A percentile compares a stretch with the other conserved stretches of the same genome.
Evolutionary conservation across 1,140 invertebrate species (phyloP).

Genomic region (Eriocheir sinensis): DNA sequence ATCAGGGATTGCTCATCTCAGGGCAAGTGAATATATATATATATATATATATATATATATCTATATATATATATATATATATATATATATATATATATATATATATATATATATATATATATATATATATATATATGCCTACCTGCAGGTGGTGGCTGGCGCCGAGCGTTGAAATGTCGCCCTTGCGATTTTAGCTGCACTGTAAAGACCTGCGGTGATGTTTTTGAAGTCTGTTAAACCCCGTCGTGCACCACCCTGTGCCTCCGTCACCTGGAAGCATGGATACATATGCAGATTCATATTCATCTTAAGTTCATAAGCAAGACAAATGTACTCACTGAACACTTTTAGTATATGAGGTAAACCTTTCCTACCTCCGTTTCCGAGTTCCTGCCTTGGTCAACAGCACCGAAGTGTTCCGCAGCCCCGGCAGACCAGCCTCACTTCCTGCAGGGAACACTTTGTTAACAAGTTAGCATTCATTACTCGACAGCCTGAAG

Average conservation of each 20-base stretch:
- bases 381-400: too few relatives aligned
- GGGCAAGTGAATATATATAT: slow-evolving; percentile 26
- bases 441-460: too few relatives aligned
- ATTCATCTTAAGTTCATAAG: not conserved
- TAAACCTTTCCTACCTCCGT: too few relatives aligned
- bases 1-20: not conserved
- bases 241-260: not conserved
- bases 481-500: too few relatives aligned
- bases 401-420: too few relatives aligned
- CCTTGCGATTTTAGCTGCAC: not conserved
- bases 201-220: not conserved
- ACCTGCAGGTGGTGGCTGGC: not conserved
- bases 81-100: not conserved
- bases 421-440: too few relatives aligned
- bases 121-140: slow-evolving; percentile 49
- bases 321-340: not conserved
- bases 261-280: not conserved
- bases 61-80: not conserved
- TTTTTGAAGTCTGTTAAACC: not conserved
- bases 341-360: not conserved
- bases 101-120: slow-evolving; percentile 46
- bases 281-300: not conserved
- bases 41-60: slow-evolving; percentile 51
- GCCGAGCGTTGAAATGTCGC: not conserved
- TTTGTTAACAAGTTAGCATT: too few relatives aligned